Evolutionary conservation across 2,888 invertebrate genomes (phyloP).

Genomic region (Listrodromus nycthemerus): DNA sequence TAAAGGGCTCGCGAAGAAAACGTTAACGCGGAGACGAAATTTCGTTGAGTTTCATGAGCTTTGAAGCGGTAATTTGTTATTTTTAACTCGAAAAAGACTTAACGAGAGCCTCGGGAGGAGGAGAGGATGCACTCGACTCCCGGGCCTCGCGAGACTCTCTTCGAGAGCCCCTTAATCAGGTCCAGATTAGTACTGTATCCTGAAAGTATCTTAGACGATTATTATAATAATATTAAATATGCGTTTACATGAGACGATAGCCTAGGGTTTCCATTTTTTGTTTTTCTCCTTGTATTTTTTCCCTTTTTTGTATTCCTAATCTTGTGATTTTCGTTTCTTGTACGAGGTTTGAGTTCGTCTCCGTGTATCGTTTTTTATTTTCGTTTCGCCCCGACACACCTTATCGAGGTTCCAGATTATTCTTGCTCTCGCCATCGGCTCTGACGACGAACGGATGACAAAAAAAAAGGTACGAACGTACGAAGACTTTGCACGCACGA

Average conservation of each 20-base stretch:
- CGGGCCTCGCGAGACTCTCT: constrained; percentile 68
- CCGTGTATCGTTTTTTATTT: constrained; percentile 63
- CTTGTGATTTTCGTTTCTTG: constrained; percentile 61
- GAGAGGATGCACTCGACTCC: constrained; percentile 4
- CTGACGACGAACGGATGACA: constrained; percentile 14
- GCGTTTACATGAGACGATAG: constrained; percentile 79
- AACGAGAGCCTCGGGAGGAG: constrained; percentile 21
- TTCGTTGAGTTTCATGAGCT: constrained; percentile 52
- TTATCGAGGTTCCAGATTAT: constrained; percentile 31
- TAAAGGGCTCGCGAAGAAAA: constrained; percentile 75
- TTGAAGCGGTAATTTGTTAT: constrained; percentile 24
- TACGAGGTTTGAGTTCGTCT: constrained; percentile 75
- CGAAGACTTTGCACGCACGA: constrained; percentile 11
- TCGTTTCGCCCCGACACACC: constrained; percentile 32
- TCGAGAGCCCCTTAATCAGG: constrained; percentile 79
- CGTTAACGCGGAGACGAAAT: constrained; percentile 73
- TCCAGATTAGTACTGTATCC: constrained; percentile 79
- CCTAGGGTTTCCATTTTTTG: constrained; percentile 56
- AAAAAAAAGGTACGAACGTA: neutral
- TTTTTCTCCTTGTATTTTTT: constrained; percentile 51
- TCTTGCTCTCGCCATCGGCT: neutral
- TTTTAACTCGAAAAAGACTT: constrained; percentile 16
- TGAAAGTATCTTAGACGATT: constrained; percentile 80
- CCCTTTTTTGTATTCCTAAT: constrained; percentile 37
- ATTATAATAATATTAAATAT: constrained; percentile 79